Evolutionary conservation across 2,888 invertebrate genomes (phyloP).

Genomic region (Plebejus melissa): DNA sequence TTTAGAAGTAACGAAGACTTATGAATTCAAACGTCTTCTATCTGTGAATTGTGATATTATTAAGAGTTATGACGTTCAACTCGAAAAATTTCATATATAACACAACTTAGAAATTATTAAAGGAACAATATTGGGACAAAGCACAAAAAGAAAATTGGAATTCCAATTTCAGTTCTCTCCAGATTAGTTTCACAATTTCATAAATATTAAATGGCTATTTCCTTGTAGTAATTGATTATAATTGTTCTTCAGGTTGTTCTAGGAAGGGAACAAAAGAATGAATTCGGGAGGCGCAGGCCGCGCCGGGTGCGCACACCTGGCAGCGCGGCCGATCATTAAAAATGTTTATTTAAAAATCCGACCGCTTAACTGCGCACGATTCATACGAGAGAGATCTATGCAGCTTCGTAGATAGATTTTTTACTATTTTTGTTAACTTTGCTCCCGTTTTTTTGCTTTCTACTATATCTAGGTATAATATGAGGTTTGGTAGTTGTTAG

Average conservation of each 20-base stretch:
- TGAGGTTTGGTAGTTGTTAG: too few species aligned
- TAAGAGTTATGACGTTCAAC: too few species aligned
- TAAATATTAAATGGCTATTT: conserved; percentile 29
- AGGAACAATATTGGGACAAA: too few species aligned
- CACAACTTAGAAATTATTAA: too few species aligned
- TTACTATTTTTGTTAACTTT: neutral
- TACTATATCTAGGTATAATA: too few species aligned
- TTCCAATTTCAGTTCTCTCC: neutral
- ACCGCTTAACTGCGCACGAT: conserved; percentile 64
- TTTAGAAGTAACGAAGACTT: too few species aligned
- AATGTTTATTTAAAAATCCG: conserved; percentile 80
- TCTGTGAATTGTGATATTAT: too few species aligned
- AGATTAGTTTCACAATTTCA: neutral
- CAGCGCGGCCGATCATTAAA: conserved; percentile 76
- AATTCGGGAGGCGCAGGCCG: conserved; percentile 48
- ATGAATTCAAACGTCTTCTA: too few species aligned
- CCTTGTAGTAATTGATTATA: conserved; percentile 57
- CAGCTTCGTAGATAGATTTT: conserved; percentile 2
- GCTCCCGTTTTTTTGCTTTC: neutral
- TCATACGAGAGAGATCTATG: conserved; percentile 44
- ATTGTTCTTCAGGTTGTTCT: conserved; percentile 57
- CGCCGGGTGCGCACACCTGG: conserved; percentile 76
- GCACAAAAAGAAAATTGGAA: neutral
- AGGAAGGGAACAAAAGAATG: conserved; percentile 68
- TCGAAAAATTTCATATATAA: too few species aligned